Evolutionary conservation across 2,888 invertebrate species (phyloP).

Genomic region (Clivina fossor): DNA sequence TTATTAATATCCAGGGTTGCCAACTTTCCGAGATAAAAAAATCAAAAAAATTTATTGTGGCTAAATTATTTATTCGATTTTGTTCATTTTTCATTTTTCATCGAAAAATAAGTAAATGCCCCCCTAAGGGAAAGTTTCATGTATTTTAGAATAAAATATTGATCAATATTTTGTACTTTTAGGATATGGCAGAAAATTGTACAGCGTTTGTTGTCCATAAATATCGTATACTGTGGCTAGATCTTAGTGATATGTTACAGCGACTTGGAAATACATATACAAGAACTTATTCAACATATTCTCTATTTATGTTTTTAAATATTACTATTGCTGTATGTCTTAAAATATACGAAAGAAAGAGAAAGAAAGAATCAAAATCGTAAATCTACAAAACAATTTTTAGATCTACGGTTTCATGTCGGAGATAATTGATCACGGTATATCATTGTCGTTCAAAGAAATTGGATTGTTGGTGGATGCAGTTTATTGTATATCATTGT

Average conservation of each 20-base stretch:
- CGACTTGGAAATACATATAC: slow-evolving; percentile 68
- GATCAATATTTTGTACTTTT: slow-evolving; percentile 38
- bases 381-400: slow-evolving; percentile 7
- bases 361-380: background rate
- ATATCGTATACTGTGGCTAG: slow-evolving; percentile 66
- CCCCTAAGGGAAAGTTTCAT: too few species aligned
- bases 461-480: slow-evolving; percentile 66
- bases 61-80: background rate
- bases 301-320: slow-evolving; percentile 68
- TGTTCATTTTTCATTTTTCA: background rate
- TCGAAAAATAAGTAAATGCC: too few species aligned
- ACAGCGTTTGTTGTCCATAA: slow-evolving; percentile 60
- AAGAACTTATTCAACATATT: slow-evolving; percentile 67
- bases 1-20: too few species aligned
- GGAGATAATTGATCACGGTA: slow-evolving; percentile 67
- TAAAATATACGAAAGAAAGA: background rate
- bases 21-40: background rate
- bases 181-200: slow-evolving; percentile 62
- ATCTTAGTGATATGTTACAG: slow-evolving; percentile 66
- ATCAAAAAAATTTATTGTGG: background rate
- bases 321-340: slow-evolving; percentile 64
- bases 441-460: slow-evolving; percentile 67
- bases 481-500: slow-evolving; percentile 61
- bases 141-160: too few species aligned
- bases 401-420: slow-evolving; percentile 66